phyloP scores from a whole-genome alignment of 2,797 vertebrate genomes.

The Malacoctenus gilli region DNA sequence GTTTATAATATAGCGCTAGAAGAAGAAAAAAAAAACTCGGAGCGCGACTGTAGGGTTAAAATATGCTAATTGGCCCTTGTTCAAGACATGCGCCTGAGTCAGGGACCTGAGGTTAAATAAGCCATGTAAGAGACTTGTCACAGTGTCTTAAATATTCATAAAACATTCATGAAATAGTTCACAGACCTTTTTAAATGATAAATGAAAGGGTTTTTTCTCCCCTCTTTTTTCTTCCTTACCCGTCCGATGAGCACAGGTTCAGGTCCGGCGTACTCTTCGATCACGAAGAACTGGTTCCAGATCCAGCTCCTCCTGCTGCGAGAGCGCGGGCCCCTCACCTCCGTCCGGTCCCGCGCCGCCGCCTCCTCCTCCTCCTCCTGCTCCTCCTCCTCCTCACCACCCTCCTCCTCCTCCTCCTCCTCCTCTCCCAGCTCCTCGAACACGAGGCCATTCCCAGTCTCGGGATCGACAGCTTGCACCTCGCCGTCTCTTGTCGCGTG shows the following conservation, averaged over 20 bases:
- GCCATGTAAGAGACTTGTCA: conserved; percentile 42
- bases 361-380: conserved; percentile 63
- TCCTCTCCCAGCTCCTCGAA: conserved; percentile 79
- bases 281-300: conserved; percentile 97
- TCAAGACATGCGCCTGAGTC: conserved; percentile 22
- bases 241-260: conserved; percentile 93
- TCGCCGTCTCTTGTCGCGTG: conserved; percentile 58
- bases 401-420: conserved; percentile 55
- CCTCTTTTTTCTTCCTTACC: conserved; percentile 80
- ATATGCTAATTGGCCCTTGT: conserved; percentile 33
- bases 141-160: conserved; percentile 51
- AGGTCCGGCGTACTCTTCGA: conserved; percentile 91
- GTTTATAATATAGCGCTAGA: conserved; percentile 50
- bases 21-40: conserved; percentile 16
- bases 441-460: conserved; percentile 72
- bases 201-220: too few relatives aligned
- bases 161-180: conserved; percentile 52
- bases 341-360: conserved; percentile 29
- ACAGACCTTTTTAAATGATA: conserved; percentile 48
- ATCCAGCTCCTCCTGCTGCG: conserved; percentile 92
- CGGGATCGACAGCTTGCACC: conserved; percentile 51
- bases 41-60: conserved; percentile 40
- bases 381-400: conserved; percentile 72
- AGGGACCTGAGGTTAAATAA: conserved; percentile 46
- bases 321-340: conserved; percentile 72